phyloP scores from a whole-genome alignment of 2,113 vertebrate species.

The Bufo bufo region DNA sequence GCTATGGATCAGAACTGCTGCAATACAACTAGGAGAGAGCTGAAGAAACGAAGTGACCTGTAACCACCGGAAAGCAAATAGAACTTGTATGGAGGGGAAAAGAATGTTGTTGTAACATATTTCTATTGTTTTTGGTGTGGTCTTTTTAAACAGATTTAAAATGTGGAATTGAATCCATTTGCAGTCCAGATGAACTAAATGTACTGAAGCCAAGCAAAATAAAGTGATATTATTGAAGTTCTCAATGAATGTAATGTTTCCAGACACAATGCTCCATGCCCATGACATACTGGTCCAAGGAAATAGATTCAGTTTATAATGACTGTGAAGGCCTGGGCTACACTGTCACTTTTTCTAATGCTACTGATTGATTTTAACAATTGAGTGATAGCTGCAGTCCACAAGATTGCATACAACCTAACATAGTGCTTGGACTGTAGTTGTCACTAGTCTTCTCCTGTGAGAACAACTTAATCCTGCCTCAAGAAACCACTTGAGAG shows the following conservation, averaged over 20 bases:
- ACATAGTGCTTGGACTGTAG: too few relatives aligned
- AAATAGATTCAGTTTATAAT: not conserved
- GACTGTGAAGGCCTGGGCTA: not conserved
- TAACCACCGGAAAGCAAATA: conserved; percentile 28
- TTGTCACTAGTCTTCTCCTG: too few relatives aligned
- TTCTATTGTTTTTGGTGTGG: conserved; percentile 44
- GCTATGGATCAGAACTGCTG: not conserved
- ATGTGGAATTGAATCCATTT: conserved; percentile 28
- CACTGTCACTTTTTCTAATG: too few relatives aligned
- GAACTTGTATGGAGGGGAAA: conserved; percentile 23
- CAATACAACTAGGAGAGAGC: not conserved
- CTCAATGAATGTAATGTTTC: conserved; percentile 23
- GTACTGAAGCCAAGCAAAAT: conserved; percentile 9
- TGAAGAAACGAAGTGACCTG: conserved; percentile 23
- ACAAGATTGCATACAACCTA: too few relatives aligned
- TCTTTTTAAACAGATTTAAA: conserved; percentile 33
- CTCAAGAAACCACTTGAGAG: too few relatives aligned
- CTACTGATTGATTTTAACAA: too few relatives aligned
- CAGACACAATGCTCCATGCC: conserved; percentile 14
- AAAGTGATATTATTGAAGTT: conserved; percentile 28
- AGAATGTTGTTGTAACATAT: conserved; percentile 34
- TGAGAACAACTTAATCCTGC: too few relatives aligned
- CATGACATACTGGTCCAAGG: not conserved
- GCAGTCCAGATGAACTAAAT: conserved; percentile 31
- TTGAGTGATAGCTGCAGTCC: too few relatives aligned